Percentiles rank a stretch among this genome's conserved stretches.
These are phyloP conservation scores for Ormyrus pomaceus DNA, from an alignment of 2,888 invertebrate genomes.

Conservation along the genomic window DNA sequence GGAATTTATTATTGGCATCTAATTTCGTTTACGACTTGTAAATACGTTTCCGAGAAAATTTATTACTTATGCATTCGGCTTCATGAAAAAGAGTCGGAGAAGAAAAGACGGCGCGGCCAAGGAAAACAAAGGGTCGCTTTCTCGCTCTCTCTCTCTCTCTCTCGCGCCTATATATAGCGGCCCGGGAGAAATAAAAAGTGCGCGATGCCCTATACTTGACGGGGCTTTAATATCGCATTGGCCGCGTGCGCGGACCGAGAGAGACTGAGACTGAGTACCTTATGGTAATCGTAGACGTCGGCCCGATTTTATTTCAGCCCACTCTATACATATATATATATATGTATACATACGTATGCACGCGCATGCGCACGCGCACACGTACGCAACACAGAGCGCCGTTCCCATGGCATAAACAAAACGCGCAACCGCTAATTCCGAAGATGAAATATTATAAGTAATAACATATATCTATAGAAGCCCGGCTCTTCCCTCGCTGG, in stretches of 20 bases:
- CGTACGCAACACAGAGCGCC: slow-evolving; percentile 33
- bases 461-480: slow-evolving; percentile 74
- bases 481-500: slow-evolving; percentile 62
- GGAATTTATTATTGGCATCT: slow-evolving; percentile 58
- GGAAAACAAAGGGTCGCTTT: slow-evolving; percentile 54
- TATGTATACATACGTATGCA: slow-evolving; percentile 7
- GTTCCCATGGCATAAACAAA: slow-evolving; percentile 74
- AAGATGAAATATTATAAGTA: slow-evolving; percentile 76
- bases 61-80: slow-evolving; percentile 52
- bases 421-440: slow-evolving; percentile 74
- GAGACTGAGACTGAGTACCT: slow-evolving; percentile 22
- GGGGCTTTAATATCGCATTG: slow-evolving; percentile 50
- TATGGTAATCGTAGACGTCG: slow-evolving; percentile 53
- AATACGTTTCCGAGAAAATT: slow-evolving; percentile 56
- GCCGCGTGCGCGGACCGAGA: slow-evolving; percentile 3
- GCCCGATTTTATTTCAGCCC: slow-evolving; percentile 49
- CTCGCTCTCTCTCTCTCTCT: background rate
- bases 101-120: slow-evolving; percentile 39
- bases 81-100: slow-evolving; percentile 16
- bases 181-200: slow-evolving; percentile 29
- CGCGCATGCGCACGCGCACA: background rate
- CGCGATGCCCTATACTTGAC: slow-evolving; percentile 41
- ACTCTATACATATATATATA: background rate
- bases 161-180: background rate
- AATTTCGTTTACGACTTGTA: slow-evolving; percentile 56